phyloP scores from a whole-genome alignment of 2,888 invertebrate genomes.

The Hirtodrosophila alboralis region DNA sequence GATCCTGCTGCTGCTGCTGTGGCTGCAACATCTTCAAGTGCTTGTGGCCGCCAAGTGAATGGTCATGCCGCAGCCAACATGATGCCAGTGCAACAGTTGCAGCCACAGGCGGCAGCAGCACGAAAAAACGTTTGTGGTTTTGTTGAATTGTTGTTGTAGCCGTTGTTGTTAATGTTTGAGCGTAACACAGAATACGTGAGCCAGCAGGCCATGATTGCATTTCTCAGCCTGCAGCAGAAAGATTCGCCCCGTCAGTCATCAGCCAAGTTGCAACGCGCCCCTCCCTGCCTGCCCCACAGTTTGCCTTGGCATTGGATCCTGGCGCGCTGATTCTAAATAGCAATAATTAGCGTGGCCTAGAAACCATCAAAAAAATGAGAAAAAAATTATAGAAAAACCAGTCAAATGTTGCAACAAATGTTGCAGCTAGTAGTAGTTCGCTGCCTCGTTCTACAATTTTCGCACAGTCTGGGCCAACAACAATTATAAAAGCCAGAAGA shows the following conservation, averaged over 20 bases:
- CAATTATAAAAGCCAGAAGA: constrained; percentile 74
- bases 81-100: constrained; percentile 16
- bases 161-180: constrained; percentile 78
- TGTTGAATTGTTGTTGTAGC: constrained; percentile 44
- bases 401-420: constrained; percentile 57
- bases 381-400: too few species aligned
- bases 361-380: constrained; percentile 66
- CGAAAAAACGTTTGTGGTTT: constrained; percentile 77
- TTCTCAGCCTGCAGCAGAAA: constrained; percentile 50
- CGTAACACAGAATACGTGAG: constrained; percentile 84
- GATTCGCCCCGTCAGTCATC: constrained; percentile 2
- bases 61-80: constrained; percentile 46
- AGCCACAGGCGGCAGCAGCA: constrained; percentile 59
- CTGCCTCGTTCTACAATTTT: constrained; percentile 43
- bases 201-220: constrained; percentile 77
- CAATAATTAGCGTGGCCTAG: constrained; percentile 80
- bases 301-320: constrained; percentile 54
- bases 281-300: background rate
- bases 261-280: too few species aligned
- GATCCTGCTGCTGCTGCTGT: too few species aligned
- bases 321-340: constrained; percentile 74
- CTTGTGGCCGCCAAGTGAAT: constrained; percentile 48
- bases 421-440: constrained; percentile 42
- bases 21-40: constrained; percentile 1
- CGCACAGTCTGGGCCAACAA: constrained; percentile 56